Conservation (phyloP, 2,797 vertebrate species). For the Brachyrhaphis roseni region DNA sequence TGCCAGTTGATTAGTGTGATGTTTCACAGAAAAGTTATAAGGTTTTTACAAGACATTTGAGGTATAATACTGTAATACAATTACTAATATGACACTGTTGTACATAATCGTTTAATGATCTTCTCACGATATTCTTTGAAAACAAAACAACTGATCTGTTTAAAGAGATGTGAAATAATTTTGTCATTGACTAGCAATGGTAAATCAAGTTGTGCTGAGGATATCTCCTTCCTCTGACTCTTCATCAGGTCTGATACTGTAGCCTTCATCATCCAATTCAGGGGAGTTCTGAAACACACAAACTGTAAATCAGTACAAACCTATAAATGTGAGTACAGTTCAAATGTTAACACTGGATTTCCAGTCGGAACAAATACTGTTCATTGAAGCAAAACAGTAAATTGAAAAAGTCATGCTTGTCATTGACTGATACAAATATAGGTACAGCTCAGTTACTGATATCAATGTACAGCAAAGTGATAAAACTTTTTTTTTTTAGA, state of each 20-base stretch:
- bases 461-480: neutral
- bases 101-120: neutral
- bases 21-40: neutral
- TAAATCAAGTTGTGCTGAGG: conserved; percentile 57
- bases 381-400: neutral
- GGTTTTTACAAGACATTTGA: neutral
- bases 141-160: neutral
- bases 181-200: neutral
- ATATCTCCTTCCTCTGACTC: conserved; percentile 82
- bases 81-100: neutral
- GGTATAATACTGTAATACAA: too few relatives aligned
- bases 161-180: conserved; percentile 4
- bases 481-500: too few relatives aligned
- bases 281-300: conserved; percentile 88
- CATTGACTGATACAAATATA: neutral
- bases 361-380: too few relatives aligned
- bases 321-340: too few relatives aligned
- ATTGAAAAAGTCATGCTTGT: neutral
- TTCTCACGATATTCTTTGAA: neutral
- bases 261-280: conserved; percentile 96
- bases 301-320: neutral
- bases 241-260: conserved; percentile 96
- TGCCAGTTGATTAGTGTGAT: neutral
- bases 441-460: neutral
- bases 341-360: neutral